phyloP scores from a whole-genome alignment of 2,888 invertebrate species.

The Andrena haemorrhoa region DNA sequence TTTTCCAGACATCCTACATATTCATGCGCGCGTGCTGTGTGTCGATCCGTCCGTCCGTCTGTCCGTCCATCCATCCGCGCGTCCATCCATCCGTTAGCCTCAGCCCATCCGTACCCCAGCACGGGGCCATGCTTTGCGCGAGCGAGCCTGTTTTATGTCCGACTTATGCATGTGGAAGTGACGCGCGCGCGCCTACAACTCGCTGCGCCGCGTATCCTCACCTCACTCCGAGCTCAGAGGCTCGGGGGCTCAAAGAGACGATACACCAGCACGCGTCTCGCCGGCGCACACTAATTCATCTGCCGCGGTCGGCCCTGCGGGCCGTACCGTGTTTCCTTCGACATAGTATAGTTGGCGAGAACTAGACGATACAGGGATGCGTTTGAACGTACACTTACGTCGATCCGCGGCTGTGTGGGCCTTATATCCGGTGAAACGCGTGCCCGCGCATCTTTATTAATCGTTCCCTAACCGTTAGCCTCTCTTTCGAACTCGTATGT shows the following conservation, averaged over 20 bases:
- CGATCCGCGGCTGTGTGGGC: conserved; percentile 72
- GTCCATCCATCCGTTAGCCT: conserved; percentile 53
- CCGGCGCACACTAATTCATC: conserved; percentile 38
- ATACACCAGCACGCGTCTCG: conserved; percentile 56
- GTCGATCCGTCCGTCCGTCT: conserved; percentile 74
- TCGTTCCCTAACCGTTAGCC: conserved; percentile 80
- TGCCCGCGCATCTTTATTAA: conserved; percentile 84
- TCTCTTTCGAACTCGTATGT: conserved; percentile 66
- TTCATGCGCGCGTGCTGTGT: conserved; percentile 81
- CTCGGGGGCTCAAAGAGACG: conserved; percentile 19
- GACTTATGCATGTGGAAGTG: conserved; percentile 53
- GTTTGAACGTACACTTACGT: conserved; percentile 34
- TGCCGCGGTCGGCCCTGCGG: conserved; percentile 19
- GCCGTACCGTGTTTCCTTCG: conserved; percentile 26
- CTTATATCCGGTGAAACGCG: conserved; percentile 84
- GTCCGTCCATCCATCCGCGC: conserved; percentile 38
- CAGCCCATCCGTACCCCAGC: conserved; percentile 54
- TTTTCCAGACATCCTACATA: conserved; percentile 82
- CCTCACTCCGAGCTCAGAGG: neutral
- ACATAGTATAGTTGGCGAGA: conserved; percentile 46
- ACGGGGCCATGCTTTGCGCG: conserved; percentile 52
- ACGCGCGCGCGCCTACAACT: conserved; percentile 38
- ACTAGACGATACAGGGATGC: conserved; percentile 55
- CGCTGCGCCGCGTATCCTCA: neutral
- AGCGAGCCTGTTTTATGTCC: conserved; percentile 60